Evolutionary conservation across 2,888 invertebrate genomes (phyloP).

Genomic region (Amiota mariae): DNA sequence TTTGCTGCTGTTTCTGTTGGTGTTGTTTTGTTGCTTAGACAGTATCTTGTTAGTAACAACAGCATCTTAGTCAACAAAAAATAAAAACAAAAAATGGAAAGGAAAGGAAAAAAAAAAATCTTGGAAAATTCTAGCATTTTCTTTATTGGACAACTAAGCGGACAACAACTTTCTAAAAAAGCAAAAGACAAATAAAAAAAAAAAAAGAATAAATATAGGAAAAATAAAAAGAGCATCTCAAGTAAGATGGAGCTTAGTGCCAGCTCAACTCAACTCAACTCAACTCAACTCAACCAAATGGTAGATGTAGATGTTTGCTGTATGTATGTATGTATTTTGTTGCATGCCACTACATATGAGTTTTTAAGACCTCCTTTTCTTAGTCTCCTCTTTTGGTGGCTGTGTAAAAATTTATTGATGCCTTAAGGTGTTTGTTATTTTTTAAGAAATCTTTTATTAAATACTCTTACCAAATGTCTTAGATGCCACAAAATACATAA

Average conservation of each 20-base stretch:
- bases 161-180: slow-evolving; percentile 23
- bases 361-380: not conserved
- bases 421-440: too few species aligned
- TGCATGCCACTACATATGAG: not conserved
- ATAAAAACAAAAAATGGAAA: not conserved
- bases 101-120: slow-evolving; percentile 5
- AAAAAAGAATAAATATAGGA: not conserved
- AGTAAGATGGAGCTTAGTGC: slow-evolving; percentile 10
- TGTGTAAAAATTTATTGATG: not conserved
- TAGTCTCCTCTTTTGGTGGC: not conserved
- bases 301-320: not conserved
- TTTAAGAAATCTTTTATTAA: slow-evolving; percentile 9
- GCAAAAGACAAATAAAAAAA: not conserved
- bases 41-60: slow-evolving; percentile 5
- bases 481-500: not conserved
- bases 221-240: slow-evolving; percentile 4
- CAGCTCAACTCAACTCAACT: not conserved
- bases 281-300: not conserved
- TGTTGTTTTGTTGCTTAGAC: too few species aligned
- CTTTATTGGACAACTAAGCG: slow-evolving; percentile 15
- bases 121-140: slow-evolving; percentile 13
- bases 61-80: not conserved
- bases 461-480: not conserved
- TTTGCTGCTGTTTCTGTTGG: not conserved
- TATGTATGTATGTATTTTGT: not conserved